Evolutionary conservation across 2,113 vertebrate genomes (phyloP), one percentile per base, ranked within the genome.

Genomic region (Alectura lathami): DNA sequence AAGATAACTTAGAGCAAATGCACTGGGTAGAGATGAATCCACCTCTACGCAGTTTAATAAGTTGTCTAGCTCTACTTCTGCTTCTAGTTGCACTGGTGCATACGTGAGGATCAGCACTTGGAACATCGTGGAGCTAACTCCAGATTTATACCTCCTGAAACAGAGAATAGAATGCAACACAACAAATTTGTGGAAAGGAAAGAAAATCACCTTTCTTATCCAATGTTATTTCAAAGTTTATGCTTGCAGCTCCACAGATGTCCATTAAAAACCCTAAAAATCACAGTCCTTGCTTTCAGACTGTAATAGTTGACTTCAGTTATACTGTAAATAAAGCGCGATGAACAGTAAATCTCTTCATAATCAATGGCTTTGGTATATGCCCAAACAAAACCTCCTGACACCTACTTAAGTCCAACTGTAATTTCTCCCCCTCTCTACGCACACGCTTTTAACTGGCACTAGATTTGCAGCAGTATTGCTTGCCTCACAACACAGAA

Each of bases 281-380:
- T 85, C 82, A 75, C 38, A 88, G 87, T 64, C 47, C 89, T 88
- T 91, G 51, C 82, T 95, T 83, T 80, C 86, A 64, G 34, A 79
- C 62, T 13, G 48, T 81, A 93, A 83, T 74, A 91, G 91, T 94
- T 97, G 94, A 96, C 94, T 96, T 93, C 82, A 72, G 85, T 97
- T 94, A 88, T 66, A 93, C 53, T 93, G 95, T 77, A 95, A 96
- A 95, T 83, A 96, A 90, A 96, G 72, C 89, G 17, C 29, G 74
- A 74, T 22, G 82, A 95, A 83, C 89, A 92, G 81, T 30, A 97
- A 95, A 95, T 93, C 94, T 96, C 91, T 74, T 95, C 70, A 94
- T 96, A 89, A 93, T 94, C 94, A 95, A 85, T 54, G 70, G 95
- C 91, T 96, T 95, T 74, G 54, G 78, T 95, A 34, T 73, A 57